Evolutionary conservation across 2,113 vertebrate genomes (phyloP).

Genomic region (Coptodon bakossiorum): DNA sequence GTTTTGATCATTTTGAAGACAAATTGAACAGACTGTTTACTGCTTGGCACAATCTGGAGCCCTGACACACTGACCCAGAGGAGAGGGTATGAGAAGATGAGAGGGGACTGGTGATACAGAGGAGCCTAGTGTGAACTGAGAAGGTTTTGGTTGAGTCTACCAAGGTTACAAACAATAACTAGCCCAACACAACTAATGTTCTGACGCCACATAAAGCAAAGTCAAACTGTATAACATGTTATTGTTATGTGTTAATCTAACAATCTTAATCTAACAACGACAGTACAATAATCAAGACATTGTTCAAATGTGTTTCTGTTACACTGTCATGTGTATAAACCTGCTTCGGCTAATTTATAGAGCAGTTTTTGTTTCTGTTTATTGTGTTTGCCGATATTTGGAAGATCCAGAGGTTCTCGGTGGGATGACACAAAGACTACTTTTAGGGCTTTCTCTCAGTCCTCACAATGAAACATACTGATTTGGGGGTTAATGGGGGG

Average conservation of each 20-base stretch:
- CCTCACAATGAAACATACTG: neutral
- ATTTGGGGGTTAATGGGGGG: neutral
- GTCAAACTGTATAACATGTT: neutral
- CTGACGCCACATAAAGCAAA: neutral
- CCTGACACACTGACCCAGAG: constrained; percentile 14
- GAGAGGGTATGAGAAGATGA: neutral
- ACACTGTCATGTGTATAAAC: neutral
- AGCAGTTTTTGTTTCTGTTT: neutral
- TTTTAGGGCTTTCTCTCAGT: neutral
- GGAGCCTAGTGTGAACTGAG: neutral
- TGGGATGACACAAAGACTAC: neutral
- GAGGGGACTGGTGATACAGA: neutral
- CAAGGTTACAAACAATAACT: neutral
- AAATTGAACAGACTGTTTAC: constrained; percentile 32
- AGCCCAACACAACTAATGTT: neutral
- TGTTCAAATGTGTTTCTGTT: neutral
- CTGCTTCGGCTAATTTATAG: neutral
- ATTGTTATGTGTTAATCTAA: neutral
- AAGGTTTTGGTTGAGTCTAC: neutral
- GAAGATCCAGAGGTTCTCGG: neutral
- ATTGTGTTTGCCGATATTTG: neutral
- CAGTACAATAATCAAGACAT: neutral
- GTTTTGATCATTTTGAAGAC: constrained; percentile 40
- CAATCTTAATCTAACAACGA: neutral
- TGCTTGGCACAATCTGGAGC: neutral